Base-by-base conservation (phyloP, 2,113 vertebrate species). In the Daubentonia madagascariensis region DNA sequence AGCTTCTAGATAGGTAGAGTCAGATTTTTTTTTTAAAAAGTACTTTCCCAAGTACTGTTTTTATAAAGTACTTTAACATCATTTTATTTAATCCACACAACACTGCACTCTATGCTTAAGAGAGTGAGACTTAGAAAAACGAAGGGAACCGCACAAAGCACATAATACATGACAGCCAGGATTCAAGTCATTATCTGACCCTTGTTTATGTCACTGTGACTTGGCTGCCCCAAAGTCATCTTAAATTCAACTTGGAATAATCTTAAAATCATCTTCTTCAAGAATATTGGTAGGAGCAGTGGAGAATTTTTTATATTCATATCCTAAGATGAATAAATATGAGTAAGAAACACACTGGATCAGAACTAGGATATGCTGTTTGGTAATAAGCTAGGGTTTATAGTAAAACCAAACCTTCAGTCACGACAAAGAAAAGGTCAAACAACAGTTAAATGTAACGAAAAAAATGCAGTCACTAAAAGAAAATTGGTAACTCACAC, bases 1-100 rank as follows among this genome's bases (percentile, higher is more conserved):
- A 75, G 63, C 52, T 86, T 95, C 84, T 91, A 63, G n/a, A 32
- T n/a, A 93, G 70, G 52, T 68, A 94, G 72, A 85, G 75, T 76
- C 37, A 78, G 79, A 73, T 20, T 50, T 78, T 73, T 78, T 67
- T 86, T 59, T 35, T 52, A 25, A 16, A 57, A 88, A 86, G 52
- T 67, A 20, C 43, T 45, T 88, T 22, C 80, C 23, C 20, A 48
- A 48, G 48, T 52, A 8, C 83, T 43, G 14, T 32, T n/a, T n/a
- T n/a, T 45, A 18, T 20, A 32, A 92, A 37, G 22, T n/a, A 32
- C 45, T 54, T 79, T 43, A 54, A 89, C 52, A 6, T 85, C 40
- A 67, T 67, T 89, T 85, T 73, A 10, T 22, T 43, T 35, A 48
- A 4, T 73, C 35, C 5, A 30, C 18, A 45, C 3, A 16, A 16